A percentile compares a stretch with the other conserved stretches of the same genome.
Evolutionary conservation across 2,888 invertebrate genomes (phyloP).

Genomic region (Glaucopsyche alexis): DNA sequence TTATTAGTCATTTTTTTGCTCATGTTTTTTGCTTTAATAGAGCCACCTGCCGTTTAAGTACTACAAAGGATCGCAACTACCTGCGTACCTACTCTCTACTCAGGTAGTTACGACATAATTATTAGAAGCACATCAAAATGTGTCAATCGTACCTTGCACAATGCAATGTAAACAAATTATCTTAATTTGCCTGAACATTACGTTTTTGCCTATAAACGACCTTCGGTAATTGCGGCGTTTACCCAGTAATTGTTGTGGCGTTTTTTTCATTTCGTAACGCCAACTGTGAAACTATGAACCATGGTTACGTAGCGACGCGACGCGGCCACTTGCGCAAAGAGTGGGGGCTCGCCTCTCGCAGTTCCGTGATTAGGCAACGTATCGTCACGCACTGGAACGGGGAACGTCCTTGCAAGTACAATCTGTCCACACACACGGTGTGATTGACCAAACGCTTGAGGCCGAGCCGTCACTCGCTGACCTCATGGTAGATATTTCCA

Average conservation of each 20-base stretch:
- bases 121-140: neutral
- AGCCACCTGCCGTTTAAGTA: neutral
- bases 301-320: constrained; percentile 32
- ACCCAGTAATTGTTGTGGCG: neutral
- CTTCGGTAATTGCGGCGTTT: constrained; percentile 4
- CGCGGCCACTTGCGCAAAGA: constrained; percentile 32
- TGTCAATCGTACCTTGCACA: neutral
- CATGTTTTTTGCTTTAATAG: neutral
- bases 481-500: constrained; percentile 6
- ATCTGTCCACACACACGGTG: constrained; percentile 17
- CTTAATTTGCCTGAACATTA: neutral
- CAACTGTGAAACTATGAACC: constrained; percentile 25
- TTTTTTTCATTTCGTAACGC: constrained; percentile 25
- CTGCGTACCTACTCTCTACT: neutral
- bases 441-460: constrained; percentile 10
- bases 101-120: neutral
- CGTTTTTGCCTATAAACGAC: neutral
- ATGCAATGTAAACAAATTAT: constrained; percentile 8
- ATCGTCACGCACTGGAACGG: constrained; percentile 29
- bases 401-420: constrained; percentile 37
- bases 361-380: constrained; percentile 37
- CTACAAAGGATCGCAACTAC: neutral
- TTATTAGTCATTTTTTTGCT: neutral
- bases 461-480: neutral
- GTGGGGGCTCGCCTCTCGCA: constrained; percentile 34